Percentiles rank a stretch among this genome's conserved stretches.
These are phyloP conservation scores for Spermophilus dauricus DNA, from an alignment of 2,113 vertebrate genomes.

Conservation along the genomic window DNA sequence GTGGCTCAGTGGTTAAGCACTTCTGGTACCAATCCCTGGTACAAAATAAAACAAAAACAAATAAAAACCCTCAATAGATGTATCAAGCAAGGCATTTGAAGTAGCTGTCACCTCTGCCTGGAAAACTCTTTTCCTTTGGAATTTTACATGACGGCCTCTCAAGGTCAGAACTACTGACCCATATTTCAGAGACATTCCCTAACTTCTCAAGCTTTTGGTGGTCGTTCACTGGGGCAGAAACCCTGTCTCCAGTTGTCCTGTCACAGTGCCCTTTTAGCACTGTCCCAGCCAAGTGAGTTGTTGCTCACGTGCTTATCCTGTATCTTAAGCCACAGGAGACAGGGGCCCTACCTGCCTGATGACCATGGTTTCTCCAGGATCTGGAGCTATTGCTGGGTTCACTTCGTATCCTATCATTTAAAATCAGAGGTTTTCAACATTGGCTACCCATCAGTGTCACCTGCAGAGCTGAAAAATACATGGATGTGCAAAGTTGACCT, in stretches of 20 bases:
- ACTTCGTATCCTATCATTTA: background rate
- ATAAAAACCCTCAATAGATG: background rate
- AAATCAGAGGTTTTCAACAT: background rate
- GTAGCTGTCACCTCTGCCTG: background rate
- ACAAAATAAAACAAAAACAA: background rate
- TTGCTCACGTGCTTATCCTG: background rate
- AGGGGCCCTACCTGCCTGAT: background rate
- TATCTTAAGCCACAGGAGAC: background rate
- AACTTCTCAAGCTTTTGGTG: background rate
- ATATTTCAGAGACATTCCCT: background rate
- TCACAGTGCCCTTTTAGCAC: accelerated
- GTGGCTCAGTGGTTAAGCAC: too few species aligned
- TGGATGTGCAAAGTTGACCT: background rate
- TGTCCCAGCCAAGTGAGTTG: background rate
- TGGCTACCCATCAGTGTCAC: background rate
- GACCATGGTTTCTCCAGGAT: background rate
- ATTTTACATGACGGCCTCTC: background rate
- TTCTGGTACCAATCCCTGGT: too few species aligned
- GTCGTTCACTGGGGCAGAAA: background rate
- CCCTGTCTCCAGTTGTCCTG: background rate
- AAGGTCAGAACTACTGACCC: background rate
- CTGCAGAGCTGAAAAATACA: background rate
- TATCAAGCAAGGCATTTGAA: background rate
- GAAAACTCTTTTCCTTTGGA: background rate
- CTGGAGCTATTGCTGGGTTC: background rate